Base-by-base conservation (phyloP, 2,797 vertebrate genomes). In the Rhyacichthys aspro region DNA sequence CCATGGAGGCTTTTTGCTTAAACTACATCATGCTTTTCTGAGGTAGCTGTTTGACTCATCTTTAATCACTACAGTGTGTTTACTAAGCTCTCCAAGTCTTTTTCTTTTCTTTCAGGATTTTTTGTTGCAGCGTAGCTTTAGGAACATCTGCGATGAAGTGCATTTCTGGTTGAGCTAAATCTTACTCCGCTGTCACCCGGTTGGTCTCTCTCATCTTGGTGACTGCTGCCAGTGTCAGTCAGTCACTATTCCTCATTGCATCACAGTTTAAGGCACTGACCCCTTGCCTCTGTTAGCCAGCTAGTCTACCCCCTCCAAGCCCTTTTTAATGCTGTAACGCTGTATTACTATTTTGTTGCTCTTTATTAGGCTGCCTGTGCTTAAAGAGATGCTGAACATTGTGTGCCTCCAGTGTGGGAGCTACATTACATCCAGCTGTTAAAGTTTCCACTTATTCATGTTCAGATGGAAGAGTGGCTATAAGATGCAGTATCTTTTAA, bases 11-110 rank as follows among this genome's bases (percentile, higher is more conserved):
- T 36, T 41, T 72, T 59, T 55, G 43, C 57, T 1, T 9, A 33
- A 73, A 60, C 76, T 39, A 45, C 63, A 67, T 76, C 54, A 41
- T n/a, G 11, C 38, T 41, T 41, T 58, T 46, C 44, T 52, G 44
- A 43, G 58, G 42, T 34, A 32, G 56, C 37, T 58, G 56, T 74
- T 64, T 77, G 80, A 88, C 53, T 79, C 82, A 69, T 76, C 63
- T 64, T 63, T 86, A 82, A 82, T 82, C 55, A 65, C 53, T 74
- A 17, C 77, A 74, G 62, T 74, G 59, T 83, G 72, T 72, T 67
- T n/a, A 68, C 52, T 73, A 28, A 72, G 43, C 55, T 73, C 54
- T 67, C 45, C 58, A 49, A 67, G 64, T 55, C 63, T 55, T 54
- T 42, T 69, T 48, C 59, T 11, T 63, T 65, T 63, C 36, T 43